Conservation (phyloP, 2,888 invertebrate genomes). For the Galeruca laticollis region DNA sequence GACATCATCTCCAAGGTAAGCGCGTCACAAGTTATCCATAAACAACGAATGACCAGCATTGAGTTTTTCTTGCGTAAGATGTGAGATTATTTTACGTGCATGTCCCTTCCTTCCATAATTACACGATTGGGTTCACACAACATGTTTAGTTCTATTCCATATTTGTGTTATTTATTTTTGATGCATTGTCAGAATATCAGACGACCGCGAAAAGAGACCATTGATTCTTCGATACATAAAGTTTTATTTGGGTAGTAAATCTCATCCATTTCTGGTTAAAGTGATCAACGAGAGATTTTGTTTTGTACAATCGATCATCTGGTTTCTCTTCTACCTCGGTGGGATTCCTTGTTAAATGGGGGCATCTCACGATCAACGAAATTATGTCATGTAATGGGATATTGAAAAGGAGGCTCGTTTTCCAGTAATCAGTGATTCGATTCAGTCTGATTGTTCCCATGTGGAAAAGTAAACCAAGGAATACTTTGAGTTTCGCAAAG, state of each 20-base stretch:
- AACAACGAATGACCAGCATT: conserved; percentile 36
- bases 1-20: too few species aligned
- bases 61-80: conserved; percentile 30
- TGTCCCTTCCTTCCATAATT: conserved; percentile 16
- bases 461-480: conserved; percentile 21
- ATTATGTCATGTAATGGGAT: conserved; percentile 13
- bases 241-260: conserved; percentile 48
- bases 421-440: conserved; percentile 10
- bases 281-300: conserved; percentile 57
- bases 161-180: too few species aligned
- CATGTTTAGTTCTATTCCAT: conserved; percentile 9
- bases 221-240: conserved; percentile 46
- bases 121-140: conserved; percentile 18
- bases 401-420: conserved; percentile 15
- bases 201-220: conserved; percentile 23
- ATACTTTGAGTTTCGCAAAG: conserved; percentile 15
- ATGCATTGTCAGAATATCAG: conserved; percentile 11
- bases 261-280: conserved; percentile 50
- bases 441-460: conserved; percentile 13
- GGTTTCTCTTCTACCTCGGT: conserved; percentile 11
- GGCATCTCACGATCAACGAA: conserved; percentile 30
- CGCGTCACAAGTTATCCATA: conserved; percentile 45
- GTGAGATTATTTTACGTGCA: conserved; percentile 22
- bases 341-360: conserved; percentile 22
- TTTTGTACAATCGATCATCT: conserved; percentile 48